Evolutionary conservation across 2,797 vertebrate species (phyloP).

Genomic region (Eleutherodactylus coqui): DNA sequence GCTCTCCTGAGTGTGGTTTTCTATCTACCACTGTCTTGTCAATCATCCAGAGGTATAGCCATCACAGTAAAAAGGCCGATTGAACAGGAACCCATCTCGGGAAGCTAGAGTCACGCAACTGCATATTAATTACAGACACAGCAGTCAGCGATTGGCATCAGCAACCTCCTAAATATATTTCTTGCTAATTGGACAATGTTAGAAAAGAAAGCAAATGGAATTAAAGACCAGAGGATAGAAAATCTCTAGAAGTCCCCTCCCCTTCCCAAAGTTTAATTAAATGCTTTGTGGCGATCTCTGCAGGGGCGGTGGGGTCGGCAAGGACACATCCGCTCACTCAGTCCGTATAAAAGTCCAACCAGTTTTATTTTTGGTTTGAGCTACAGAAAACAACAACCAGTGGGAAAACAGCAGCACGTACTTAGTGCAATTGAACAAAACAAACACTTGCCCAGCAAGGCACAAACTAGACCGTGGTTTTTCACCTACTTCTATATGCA

Average conservation of each 20-base stretch:
- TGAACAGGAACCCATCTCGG: background rate
- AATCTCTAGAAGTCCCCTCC: background rate
- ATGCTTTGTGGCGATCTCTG: no score
- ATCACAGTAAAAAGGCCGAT: background rate
- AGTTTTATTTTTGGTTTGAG: no score
- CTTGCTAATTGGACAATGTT: background rate
- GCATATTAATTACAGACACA: background rate
- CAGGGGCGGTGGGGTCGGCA: no score
- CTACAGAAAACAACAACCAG: no score
- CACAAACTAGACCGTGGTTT: no score
- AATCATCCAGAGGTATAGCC: constrained; percentile 6
- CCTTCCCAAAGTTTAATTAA: no score
- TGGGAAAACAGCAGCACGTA: no score
- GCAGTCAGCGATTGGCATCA: background rate
- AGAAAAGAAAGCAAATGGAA: background rate
- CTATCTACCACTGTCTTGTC: constrained; percentile 12
- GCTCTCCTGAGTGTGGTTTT: background rate
- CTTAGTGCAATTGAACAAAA: no score
- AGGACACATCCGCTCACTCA: no score
- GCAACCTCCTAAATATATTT: background rate
- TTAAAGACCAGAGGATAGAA: background rate
- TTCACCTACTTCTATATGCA: no score
- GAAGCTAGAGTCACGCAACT: background rate
- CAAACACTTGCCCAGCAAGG: no score
- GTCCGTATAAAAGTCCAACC: no score